A percentile compares a stretch with the other conserved stretches of the same genome.
These are phyloP conservation scores for Trileptium ribeirensis DNA, from an alignment of 2,888 invertebrate genomes.

Conservation along the genomic window DNA sequence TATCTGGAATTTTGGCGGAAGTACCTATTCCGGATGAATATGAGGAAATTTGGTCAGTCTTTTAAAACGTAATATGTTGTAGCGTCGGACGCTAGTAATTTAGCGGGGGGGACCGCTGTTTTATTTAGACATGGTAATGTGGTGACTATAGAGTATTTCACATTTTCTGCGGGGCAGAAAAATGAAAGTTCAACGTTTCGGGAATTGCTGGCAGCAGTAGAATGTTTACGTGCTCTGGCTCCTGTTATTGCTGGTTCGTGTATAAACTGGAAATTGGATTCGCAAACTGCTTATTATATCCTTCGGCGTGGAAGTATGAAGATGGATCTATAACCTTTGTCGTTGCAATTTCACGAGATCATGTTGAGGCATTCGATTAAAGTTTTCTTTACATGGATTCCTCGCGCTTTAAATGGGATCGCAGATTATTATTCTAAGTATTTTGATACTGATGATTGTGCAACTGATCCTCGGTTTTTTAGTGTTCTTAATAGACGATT, in stretches of 20 bases:
- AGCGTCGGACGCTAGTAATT: not conserved
- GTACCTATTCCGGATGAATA: not conserved
- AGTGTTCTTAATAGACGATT: not conserved
- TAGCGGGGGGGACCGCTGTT: constrained; percentile 6
- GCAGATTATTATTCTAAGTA: not conserved
- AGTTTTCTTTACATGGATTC: not conserved
- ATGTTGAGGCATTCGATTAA: not conserved
- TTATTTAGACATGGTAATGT: no score
- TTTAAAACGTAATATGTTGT: no score
- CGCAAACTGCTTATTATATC: not conserved
- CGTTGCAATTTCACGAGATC: not conserved
- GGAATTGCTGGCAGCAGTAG: not conserved
- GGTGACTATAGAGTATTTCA: not conserved
- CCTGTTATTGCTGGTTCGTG: not conserved
- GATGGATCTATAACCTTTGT: not conserved
- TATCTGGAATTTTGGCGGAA: not conserved
- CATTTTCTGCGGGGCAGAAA: constrained; percentile 6
- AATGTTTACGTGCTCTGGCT: not conserved
- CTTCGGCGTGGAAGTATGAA: not conserved
- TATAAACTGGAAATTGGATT: not conserved
- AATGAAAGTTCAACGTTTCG: not conserved
- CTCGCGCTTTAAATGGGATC: not conserved
- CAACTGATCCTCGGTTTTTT: not conserved
- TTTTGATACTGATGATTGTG: not conserved
- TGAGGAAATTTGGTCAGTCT: no score